Conservation (phyloP, 2,888 invertebrate genomes). For the Drosophila vallismaia region DNA sequence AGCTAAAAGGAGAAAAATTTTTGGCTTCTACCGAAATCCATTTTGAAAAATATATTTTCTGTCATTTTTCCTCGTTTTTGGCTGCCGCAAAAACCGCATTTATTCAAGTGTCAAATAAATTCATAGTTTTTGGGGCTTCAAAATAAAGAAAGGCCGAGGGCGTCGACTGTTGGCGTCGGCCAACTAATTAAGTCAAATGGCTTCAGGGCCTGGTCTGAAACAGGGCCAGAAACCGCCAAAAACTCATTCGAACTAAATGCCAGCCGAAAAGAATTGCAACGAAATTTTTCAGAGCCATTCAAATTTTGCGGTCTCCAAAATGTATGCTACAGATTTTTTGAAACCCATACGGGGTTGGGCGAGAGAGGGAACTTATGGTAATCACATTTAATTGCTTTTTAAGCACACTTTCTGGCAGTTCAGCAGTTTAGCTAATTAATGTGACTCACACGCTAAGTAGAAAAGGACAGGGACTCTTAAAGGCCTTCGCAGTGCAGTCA, state of each 20-base stretch:
- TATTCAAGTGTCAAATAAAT: conserved; percentile 83
- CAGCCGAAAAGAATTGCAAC: conserved; percentile 61
- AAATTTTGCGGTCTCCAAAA: conserved; percentile 34
- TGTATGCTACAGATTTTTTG: conserved; percentile 45
- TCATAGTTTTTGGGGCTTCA: conserved; percentile 66
- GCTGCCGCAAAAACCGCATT: conserved; percentile 77
- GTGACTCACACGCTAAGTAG: conserved; percentile 64
- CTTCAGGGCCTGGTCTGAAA: conserved; percentile 16
- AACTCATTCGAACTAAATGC: conserved; percentile 37
- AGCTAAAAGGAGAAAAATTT: conserved; percentile 6
- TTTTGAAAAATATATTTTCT: conserved; percentile 68
- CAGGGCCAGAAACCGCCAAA: conserved; percentile 29
- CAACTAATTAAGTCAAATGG: conserved; percentile 82
- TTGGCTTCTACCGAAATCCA: conserved; percentile 42
- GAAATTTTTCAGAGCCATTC: conserved; percentile 15
- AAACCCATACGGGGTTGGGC: conserved; percentile 24
- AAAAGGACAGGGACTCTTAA: conserved; percentile 13
- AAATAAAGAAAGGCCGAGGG: conserved; percentile 28
- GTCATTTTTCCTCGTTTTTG: conserved; percentile 70
- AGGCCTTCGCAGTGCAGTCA: conserved; percentile 21
- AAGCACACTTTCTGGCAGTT: conserved; percentile 74
- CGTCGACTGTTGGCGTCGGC: conserved; percentile 49
- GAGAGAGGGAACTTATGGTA: conserved; percentile 69
- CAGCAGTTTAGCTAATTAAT: conserved; percentile 68
- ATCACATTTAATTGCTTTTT: conserved; percentile 82